Evolutionary conservation across 2,888 invertebrate species (phyloP), one percentile per base, ranked within the genome.

Genomic region (Melieria picta): DNA sequence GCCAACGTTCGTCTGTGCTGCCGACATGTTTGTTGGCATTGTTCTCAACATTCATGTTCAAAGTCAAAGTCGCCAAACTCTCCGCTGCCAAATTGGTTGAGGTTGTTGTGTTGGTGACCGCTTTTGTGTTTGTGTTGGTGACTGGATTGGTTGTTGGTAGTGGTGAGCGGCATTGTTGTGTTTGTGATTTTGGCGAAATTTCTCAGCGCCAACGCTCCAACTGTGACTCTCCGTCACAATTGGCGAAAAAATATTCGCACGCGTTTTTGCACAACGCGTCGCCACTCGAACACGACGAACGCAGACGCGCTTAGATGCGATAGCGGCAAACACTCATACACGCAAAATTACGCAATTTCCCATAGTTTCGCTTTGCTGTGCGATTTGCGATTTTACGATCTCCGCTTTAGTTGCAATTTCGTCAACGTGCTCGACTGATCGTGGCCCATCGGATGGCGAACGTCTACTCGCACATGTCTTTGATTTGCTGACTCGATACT

Each of bases 331-430:
- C 47, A 48, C 60, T n/a, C 52, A 50, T 50, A 45, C 52, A 13
- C 61, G 60, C 52, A 9, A 30, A 50, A 63, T 72, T 76, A 74
- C 72, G 74, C 70, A 72, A 71, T 75, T 62, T 70, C 72, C 60
- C 30, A 30, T 30, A 30, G 30, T 30, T 30, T 72, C 72, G 70
- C 73, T 67, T 70, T 30, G 30, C 30, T 67, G 48, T 58, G 72
- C 65, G 69, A 76, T 72, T 74, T 68, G 72, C 69, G 74, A 72
- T 73, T 65, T 65, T 72, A 73, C 66, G 72, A 69, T 67, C 72
- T 76, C 73, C 72, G 75, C 74, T 77, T 77, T 75, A 77, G 77
- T 75, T 72, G 71, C 69, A 61, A 70, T 75, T 77, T 76, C 74
- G 73, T 72, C 71, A 73, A 50, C 68, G 74, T 70, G 74, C 71